These are phyloP conservation scores for Paedocypris micromegethes DNA, from an alignment of 2,797 vertebrate genomes.

Conservation along the genomic window DNA sequence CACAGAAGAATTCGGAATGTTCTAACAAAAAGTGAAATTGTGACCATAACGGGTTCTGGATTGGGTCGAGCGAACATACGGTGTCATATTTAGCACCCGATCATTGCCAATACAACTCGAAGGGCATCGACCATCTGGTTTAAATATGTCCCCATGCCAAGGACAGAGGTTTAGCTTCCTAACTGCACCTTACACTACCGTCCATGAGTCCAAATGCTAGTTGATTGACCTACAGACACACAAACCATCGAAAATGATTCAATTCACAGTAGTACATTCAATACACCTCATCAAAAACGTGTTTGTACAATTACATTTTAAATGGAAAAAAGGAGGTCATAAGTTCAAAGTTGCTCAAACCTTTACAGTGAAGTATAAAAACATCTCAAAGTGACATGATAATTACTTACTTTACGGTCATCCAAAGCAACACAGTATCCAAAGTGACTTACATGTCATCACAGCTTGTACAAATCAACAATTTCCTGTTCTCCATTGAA, in stretches of 20 bases:
- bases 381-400: too few species aligned
- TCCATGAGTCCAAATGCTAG: constrained; percentile 39
- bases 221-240: constrained; percentile 19
- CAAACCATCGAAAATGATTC: constrained; percentile 28
- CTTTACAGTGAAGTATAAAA: too few species aligned
- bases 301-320: constrained; percentile 37
- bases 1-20: neutral
- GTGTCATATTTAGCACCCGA: constrained; percentile 66
- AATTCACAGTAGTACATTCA: constrained; percentile 29
- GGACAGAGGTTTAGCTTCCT: constrained; percentile 51
- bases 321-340: constrained; percentile 17
- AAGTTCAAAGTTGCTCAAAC: too few species aligned
- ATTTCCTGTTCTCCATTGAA: too few species aligned
- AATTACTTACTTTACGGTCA: too few species aligned
- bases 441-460: too few species aligned
- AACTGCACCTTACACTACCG: constrained; percentile 24
- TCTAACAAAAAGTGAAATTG: constrained; percentile 5
- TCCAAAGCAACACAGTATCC: too few species aligned
- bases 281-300: constrained; percentile 46
- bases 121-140: constrained; percentile 64
- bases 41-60: constrained; percentile 4
- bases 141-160: constrained; percentile 59
- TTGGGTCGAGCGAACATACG: constrained; percentile 43
- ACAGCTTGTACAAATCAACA: too few species aligned
- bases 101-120: constrained; percentile 55